Evolutionary conservation across 2,888 invertebrate genomes (phyloP).

Genomic region (Euspilapteryx auroguttella): DNA sequence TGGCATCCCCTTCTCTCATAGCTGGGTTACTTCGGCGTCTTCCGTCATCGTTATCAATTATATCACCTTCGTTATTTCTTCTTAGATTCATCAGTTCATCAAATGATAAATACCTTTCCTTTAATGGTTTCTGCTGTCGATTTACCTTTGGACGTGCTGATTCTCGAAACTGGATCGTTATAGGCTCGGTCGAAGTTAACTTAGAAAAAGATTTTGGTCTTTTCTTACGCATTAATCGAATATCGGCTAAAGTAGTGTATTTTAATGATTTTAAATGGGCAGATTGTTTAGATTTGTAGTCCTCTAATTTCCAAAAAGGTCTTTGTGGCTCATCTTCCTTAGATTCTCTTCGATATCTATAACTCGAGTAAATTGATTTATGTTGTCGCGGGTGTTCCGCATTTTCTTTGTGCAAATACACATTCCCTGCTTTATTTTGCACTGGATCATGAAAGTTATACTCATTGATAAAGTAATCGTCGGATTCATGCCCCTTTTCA

Average conservation of each 20-base stretch:
- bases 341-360: no score
- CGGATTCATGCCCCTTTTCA: no score
- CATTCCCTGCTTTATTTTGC: no score
- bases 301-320: slow-evolving; percentile 38
- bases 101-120: slow-evolving; percentile 47
- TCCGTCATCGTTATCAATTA: slow-evolving; percentile 10
- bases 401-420: no score
- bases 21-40: background rate
- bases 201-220: slow-evolving; percentile 6
- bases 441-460: no score
- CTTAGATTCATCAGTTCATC: slow-evolving; percentile 44
- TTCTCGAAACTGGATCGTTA: slow-evolving; percentile 23
- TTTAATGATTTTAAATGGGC: slow-evolving; percentile 22
- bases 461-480: no score
- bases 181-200: slow-evolving; percentile 23
- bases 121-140: slow-evolving; percentile 14
- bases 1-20: background rate
- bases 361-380: no score
- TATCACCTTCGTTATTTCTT: slow-evolving; percentile 20
- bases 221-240: slow-evolving; percentile 15
- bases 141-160: slow-evolving; percentile 5
- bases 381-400: no score
- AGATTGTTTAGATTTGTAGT: slow-evolving; percentile 15
- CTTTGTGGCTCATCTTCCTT: no score
- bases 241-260: slow-evolving; percentile 30